Conservation (phyloP, 1,140 invertebrate genomes). For the Drosophila bifasciata region DNA sequence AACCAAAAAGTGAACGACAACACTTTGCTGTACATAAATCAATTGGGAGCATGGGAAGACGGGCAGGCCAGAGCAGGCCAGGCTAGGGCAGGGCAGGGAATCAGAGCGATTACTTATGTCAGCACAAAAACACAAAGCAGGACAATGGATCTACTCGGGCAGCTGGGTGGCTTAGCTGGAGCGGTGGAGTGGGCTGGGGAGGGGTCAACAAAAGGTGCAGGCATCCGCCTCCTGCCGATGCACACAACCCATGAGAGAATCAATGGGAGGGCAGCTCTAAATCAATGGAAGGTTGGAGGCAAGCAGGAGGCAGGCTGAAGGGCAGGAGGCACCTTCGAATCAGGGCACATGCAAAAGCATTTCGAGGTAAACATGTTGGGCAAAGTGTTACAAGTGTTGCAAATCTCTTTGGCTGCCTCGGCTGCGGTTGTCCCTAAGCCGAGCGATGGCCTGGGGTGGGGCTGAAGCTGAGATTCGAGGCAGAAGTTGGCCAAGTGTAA, state of each 20-base stretch:
- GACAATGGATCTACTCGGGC: constrained; percentile 47
- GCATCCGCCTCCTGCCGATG: constrained; percentile 13
- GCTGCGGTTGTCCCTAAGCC: constrained; percentile 48
- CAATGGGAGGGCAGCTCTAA: too few relatives aligned
- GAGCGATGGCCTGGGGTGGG: constrained; percentile 14
- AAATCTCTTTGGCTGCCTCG: constrained; percentile 40
- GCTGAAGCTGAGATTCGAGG: constrained; percentile 3
- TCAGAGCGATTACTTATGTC: constrained; percentile 72
- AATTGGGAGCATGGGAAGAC: constrained; percentile 21
- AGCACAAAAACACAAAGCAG: constrained; percentile 59
- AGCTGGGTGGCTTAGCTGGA: neutral
- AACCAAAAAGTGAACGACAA: constrained; percentile 60
- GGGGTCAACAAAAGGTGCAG: constrained; percentile 51
- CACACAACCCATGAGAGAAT: constrained; percentile 1
- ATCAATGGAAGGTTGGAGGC: too few relatives aligned
- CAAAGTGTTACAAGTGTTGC: constrained; percentile 64
- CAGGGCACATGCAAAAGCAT: constrained; percentile 52
- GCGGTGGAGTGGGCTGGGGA: neutral
- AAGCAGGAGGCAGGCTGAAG: too few relatives aligned
- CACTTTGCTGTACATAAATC: constrained; percentile 66
- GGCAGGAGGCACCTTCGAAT: too few relatives aligned
- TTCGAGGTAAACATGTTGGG: constrained; percentile 61
- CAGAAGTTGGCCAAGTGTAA: constrained; percentile 69
- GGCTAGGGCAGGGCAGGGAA: constrained; percentile 41
- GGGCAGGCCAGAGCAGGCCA: neutral